phyloP scores from a whole-genome alignment of 2,113 vertebrate species.

The Pomatostomus ruficeps region DNA sequence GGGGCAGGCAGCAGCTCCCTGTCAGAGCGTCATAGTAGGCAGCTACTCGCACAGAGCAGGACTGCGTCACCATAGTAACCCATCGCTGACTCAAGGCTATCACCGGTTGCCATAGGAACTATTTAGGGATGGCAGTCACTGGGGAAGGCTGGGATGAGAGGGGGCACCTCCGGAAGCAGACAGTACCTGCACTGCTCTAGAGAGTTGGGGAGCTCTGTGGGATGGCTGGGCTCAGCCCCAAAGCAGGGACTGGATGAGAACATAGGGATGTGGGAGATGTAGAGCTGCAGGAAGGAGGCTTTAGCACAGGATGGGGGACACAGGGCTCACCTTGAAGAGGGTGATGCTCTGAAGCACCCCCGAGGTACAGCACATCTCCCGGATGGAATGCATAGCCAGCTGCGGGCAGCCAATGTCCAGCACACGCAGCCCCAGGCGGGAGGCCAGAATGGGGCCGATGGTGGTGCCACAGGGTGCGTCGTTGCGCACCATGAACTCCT shows the following conservation, averaged over 20 bases:
- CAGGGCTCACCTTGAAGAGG: slow-evolving; percentile 86
- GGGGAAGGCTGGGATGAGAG: not conserved
- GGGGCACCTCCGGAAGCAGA: not conserved
- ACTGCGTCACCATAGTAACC: slow-evolving; percentile 51
- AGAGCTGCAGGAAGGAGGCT: not conserved
- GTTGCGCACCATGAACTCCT: slow-evolving; percentile 97
- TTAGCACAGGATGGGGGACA: accelerated
- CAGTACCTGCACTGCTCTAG: not conserved
- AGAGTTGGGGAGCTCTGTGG: not conserved
- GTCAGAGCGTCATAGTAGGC: not conserved
- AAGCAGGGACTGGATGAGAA: not conserved
- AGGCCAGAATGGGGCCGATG: slow-evolving; percentile 92
- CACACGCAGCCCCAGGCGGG: slow-evolving; percentile 87
- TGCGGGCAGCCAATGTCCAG: slow-evolving; percentile 89
- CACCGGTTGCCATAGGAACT: slow-evolving; percentile 50
- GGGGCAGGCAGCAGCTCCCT: not conserved
- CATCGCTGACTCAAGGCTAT: slow-evolving; percentile 59
- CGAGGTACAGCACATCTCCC: slow-evolving; percentile 95
- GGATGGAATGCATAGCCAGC: slow-evolving; percentile 97
- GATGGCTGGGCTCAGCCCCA: not conserved
- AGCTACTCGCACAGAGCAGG: not conserved
- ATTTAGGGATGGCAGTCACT: not conserved
- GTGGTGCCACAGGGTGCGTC: slow-evolving; percentile 90
- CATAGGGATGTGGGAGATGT: accelerated
- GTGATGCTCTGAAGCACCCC: slow-evolving; percentile 87